Conservation (phyloP, 2,888 invertebrate genomes). For the Meiosimyza decipiens region DNA sequence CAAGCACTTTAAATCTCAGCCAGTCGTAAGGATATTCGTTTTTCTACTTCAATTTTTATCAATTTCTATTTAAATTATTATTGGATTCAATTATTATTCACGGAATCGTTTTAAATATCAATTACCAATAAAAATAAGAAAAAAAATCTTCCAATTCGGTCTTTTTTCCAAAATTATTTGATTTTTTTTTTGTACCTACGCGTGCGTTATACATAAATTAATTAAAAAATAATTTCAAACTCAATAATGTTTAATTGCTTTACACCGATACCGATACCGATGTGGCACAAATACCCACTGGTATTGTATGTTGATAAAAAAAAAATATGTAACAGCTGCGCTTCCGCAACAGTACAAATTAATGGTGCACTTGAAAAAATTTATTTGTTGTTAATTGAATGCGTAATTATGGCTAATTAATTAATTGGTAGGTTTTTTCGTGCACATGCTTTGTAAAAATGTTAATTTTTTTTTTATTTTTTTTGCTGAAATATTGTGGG, state of each 20-base stretch:
- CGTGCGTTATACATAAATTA: slow-evolving; percentile 27
- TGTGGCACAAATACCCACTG: too few species aligned
- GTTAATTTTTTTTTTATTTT: too few species aligned
- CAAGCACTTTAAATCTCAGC: too few species aligned
- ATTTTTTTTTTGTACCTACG: neutral
- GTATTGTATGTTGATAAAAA: too few species aligned
- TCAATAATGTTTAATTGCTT: slow-evolving; percentile 20
- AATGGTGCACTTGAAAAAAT: neutral
- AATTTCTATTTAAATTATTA: too few species aligned
- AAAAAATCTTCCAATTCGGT: neutral
- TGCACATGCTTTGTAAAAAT: too few species aligned
- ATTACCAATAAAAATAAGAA: slow-evolving; percentile 8
- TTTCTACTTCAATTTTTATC: too few species aligned
- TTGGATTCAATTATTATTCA: neutral
- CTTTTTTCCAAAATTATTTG: neutral
- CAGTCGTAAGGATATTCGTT: too few species aligned
- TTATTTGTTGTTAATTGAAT: slow-evolving; percentile 35
- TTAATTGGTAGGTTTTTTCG: slow-evolving; percentile 15
- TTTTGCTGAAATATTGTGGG: too few species aligned
- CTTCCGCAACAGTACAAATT: too few species aligned
- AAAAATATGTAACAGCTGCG: too few species aligned
- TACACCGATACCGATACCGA: neutral
- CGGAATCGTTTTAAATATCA: slow-evolving; percentile 5
- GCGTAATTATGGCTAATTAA: slow-evolving; percentile 34
- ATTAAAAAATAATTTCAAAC: slow-evolving; percentile 42